These are phyloP conservation scores for Petrolisthes manimaculis DNA, from an alignment of 2,888 invertebrate species.

Conservation along the genomic window DNA sequence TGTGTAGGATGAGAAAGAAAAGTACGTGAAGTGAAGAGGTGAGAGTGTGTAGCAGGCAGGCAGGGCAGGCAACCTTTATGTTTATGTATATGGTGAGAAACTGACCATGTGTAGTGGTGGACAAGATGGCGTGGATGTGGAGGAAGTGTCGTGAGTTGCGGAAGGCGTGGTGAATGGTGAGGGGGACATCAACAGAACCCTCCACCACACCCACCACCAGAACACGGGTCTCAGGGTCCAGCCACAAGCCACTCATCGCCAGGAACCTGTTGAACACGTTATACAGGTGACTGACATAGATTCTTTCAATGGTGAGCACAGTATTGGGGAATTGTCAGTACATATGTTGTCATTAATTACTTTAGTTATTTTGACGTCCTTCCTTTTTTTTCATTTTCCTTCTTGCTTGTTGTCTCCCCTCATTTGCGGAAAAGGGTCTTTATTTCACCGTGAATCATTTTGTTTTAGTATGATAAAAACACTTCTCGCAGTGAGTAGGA, in stretches of 20 bases:
- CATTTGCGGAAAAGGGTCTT: neutral
- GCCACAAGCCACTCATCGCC: conserved; percentile 22
- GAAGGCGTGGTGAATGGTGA: neutral
- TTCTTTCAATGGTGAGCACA: neutral
- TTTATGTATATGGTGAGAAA: neutral
- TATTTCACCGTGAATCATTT: neutral
- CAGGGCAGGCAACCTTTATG: too few relatives aligned
- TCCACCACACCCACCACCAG: neutral
- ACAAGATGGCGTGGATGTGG: neutral
- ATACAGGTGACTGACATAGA: neutral
- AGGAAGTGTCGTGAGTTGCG: conserved; percentile 29
- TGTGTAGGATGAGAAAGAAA: too few relatives aligned
- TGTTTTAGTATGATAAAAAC: too few relatives aligned
- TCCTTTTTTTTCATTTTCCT: neutral
- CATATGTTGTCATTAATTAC: neutral
- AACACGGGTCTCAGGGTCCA: conserved; percentile 8
- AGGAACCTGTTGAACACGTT: neutral
- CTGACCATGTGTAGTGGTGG: neutral
- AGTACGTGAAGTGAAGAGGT: too few relatives aligned
- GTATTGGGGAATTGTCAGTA: neutral
- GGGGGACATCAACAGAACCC: neutral
- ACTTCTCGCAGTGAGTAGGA: conserved; percentile 53
- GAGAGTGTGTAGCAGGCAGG: too few relatives aligned
- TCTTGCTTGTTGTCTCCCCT: too few relatives aligned
- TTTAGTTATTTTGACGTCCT: neutral